Base-by-base conservation (phyloP, 2,113 vertebrate species). In the Todiramphus saurophagus region DNA sequence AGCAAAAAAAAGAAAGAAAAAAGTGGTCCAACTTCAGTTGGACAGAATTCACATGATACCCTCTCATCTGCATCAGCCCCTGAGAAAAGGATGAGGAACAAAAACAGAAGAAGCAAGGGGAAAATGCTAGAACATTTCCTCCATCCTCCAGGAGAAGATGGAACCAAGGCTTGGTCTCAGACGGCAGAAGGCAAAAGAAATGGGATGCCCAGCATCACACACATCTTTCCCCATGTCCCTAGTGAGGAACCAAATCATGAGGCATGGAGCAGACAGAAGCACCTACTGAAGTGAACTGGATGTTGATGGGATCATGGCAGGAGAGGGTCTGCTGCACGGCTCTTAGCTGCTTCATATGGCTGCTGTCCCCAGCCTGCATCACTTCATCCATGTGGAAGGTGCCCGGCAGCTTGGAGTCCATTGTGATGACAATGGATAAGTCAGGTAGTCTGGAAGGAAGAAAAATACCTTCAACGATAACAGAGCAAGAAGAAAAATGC, bases 221-320 rank as follows among this genome's bases (percentile, higher is more conserved):
- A 35, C 13, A 15, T 12, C 70, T 8, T 41, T 8, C 37, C 53
- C 55, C 0, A 0, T 2, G 1, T 27, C 16, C 75, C 60, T 56
- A 30, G 37, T 0, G 4, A 66, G n/a, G 59, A 83, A 28, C 7
- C 23, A 35, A 48, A 13, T 17, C 58, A 21, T 6, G 7, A 14
- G 73, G 19, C 59, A 30, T 0, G 19, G 60, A 82, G 77, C 51
- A 10, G 56, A 19, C 56, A 86, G 66, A 25, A 80, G 41, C 75
- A 97, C 98, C 87, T 98, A 99, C 99, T 85, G 99, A 99, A 69
- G 99, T 99, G 90, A 99, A 99, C 98, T 98, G 98, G 97, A 99
- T 99, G 94, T 99, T 99, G 95, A 99, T 97, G 25, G 99, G 99
- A n/a, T 99, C 99, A 1, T 98, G 96, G 73, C 96, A 98, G 53